Conservation (phyloP, 1,140 invertebrate species). For the Andrena cerasifolii region DNA sequence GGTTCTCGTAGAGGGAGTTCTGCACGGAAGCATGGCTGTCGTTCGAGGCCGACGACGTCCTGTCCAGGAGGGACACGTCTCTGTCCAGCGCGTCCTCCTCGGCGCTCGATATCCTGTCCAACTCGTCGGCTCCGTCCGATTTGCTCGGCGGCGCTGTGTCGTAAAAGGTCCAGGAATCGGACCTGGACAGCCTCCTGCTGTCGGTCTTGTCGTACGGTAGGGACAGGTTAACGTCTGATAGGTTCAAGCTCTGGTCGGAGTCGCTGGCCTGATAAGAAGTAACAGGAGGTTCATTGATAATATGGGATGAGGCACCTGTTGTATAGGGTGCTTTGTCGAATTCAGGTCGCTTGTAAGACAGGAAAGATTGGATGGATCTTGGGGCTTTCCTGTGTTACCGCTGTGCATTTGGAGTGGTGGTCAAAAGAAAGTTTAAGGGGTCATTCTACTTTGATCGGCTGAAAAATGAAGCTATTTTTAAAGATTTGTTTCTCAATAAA, state of each 20-base stretch:
- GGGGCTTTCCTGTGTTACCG: too few species aligned
- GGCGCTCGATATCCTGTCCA: conserved; percentile 71
- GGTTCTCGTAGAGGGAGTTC: conserved; percentile 79
- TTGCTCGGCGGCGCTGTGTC: conserved; percentile 71
- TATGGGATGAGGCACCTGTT: too few species aligned
- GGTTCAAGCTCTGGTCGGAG: conserved; percentile 77
- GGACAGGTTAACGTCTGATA: conserved; percentile 65
- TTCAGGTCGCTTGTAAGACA: too few species aligned
- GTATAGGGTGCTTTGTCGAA: too few species aligned
- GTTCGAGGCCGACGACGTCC: conserved; percentile 61
- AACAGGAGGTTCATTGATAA: not conserved
- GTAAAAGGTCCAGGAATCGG: conserved; percentile 84
- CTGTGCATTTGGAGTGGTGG: too few species aligned
- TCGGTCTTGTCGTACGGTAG: conserved; percentile 50
- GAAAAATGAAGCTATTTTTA: too few species aligned
- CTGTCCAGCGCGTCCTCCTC: conserved; percentile 61
- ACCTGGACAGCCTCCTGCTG: conserved; percentile 76
- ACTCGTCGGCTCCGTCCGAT: conserved; percentile 55
- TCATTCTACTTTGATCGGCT: too few species aligned
- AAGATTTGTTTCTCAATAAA: too few species aligned
- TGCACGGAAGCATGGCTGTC: conserved; percentile 70
- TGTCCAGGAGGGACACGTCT: conserved; percentile 56
- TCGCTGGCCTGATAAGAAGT: conserved; percentile 71
- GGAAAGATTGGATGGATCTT: too few species aligned
- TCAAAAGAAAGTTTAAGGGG: too few species aligned